These are phyloP conservation scores for Coenonympha arcania DNA, from an alignment of 2,888 invertebrate genomes.

Conservation along the genomic window DNA sequence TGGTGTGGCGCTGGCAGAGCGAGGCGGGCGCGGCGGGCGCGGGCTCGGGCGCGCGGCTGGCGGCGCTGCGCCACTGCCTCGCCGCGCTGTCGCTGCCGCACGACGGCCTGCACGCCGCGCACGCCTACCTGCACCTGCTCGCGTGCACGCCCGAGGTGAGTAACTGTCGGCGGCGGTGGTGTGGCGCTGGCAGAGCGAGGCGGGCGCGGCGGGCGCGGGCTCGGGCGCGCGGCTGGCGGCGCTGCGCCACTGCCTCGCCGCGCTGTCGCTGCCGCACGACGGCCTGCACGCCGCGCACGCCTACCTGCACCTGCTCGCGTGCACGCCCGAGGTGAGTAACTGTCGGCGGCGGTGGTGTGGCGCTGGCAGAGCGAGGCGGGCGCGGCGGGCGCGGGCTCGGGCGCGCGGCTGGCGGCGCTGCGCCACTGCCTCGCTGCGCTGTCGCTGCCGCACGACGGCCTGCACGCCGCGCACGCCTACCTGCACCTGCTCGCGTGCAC, in stretches of 20 bases:
- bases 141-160: slow-evolving; percentile 86
- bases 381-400: slow-evolving; percentile 33
- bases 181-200: slow-evolving; percentile 57
- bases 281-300: slow-evolving; percentile 88
- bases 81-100: slow-evolving; percentile 61
- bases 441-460: slow-evolving; percentile 55
- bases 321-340: slow-evolving; percentile 86
- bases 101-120: slow-evolving; percentile 84
- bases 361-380: slow-evolving; percentile 48
- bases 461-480: slow-evolving; percentile 92
- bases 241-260: slow-evolving; percentile 62
- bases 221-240: slow-evolving; percentile 45
- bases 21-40: slow-evolving; percentile 33
- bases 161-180: slow-evolving; percentile 80
- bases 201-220: slow-evolving; percentile 30
- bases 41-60: slow-evolving; percentile 40
- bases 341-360: slow-evolving; percentile 79
- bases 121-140: slow-evolving; percentile 90
- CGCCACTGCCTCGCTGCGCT: slow-evolving; percentile 65
- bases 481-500: slow-evolving; percentile 88
- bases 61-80: slow-evolving; percentile 58
- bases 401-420: slow-evolving; percentile 47
- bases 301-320: slow-evolving; percentile 89
- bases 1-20: slow-evolving; percentile 64
- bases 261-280: slow-evolving; percentile 55